Percentiles rank a stretch among this genome's conserved stretches.
Evolutionary conservation across 2,797 vertebrate genomes (phyloP).

Genomic region (Rhabdophis nuchalis): DNA sequence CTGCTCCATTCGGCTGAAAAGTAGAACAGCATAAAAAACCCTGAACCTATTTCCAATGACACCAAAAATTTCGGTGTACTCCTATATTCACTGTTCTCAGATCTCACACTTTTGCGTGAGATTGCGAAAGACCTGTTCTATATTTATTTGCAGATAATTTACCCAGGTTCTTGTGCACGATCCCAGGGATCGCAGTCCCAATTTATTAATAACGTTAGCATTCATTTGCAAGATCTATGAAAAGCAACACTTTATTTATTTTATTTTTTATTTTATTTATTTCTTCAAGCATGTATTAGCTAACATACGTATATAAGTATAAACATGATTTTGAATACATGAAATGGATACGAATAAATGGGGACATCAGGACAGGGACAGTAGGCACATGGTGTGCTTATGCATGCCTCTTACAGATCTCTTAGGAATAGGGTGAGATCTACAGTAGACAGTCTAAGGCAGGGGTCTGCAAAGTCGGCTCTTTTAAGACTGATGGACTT

Average conservation of each 20-base stretch:
- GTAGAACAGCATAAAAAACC: neutral
- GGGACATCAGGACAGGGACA: too few species aligned
- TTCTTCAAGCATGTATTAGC: too few species aligned
- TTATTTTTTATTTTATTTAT: too few species aligned
- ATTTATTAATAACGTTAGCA: conserved; percentile 20
- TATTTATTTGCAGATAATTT: neutral
- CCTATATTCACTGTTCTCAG: neutral
- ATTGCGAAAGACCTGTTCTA: neutral
- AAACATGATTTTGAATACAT: too few species aligned
- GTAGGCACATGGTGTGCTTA: too few species aligned
- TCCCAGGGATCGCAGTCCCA: neutral
- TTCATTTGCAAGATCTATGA: neutral
- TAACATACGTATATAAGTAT: too few species aligned
- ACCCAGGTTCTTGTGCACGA: neutral
- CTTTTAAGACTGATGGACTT: too few species aligned
- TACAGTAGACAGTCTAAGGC: too few species aligned
- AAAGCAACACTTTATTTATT: neutral
- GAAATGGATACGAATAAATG: too few species aligned
- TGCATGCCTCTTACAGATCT: too few species aligned
- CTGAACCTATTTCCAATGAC: neutral
- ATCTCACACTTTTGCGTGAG: neutral
- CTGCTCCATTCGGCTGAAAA: neutral
- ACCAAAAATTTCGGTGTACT: neutral
- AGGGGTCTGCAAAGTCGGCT: too few species aligned
- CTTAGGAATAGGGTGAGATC: too few species aligned